phyloP scores from a whole-genome alignment of 2,888 invertebrate species.

The Microdon myrmicae region DNA sequence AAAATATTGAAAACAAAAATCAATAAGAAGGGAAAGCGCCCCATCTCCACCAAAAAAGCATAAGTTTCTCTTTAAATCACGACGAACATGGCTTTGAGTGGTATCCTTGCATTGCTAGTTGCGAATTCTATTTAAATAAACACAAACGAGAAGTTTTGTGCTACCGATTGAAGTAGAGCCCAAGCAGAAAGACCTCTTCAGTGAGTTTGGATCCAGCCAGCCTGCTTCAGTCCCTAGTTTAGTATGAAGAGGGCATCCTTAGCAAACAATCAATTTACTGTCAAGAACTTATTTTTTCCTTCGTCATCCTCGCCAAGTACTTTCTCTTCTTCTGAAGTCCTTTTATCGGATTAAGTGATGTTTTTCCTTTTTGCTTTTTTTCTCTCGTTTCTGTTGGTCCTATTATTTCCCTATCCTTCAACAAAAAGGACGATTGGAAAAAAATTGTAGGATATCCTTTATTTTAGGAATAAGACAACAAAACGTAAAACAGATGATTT shows the following conservation, averaged over 20 bases:
- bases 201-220: constrained; percentile 3
- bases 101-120: constrained; percentile 41
- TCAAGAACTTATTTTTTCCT: constrained; percentile 43
- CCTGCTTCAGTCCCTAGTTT: background rate
- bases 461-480: constrained; percentile 1
- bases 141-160: constrained; percentile 39
- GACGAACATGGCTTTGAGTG: constrained; percentile 3
- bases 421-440: constrained; percentile 12
- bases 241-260: constrained; percentile 32
- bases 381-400: constrained; percentile 2
- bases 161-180: constrained; percentile 40
- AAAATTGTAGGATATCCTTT: constrained; percentile 6
- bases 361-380: constrained; percentile 13
- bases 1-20: background rate
- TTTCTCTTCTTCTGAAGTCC: constrained; percentile 37
- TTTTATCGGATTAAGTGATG: constrained; percentile 41
- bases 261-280: constrained; percentile 52
- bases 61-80: constrained; percentile 3
- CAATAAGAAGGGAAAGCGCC: constrained; percentile 4
- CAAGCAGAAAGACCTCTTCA: constrained; percentile 18
- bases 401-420: background rate
- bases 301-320: constrained; percentile 33
- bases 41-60: background rate
- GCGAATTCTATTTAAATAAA: constrained; percentile 45
- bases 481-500: constrained; percentile 17